A percentile compares a stretch with the other conserved stretches of the same genome.
Conservation (phyloP, 2,888 invertebrate genomes). For the Strigamia transsilvanica region DNA sequence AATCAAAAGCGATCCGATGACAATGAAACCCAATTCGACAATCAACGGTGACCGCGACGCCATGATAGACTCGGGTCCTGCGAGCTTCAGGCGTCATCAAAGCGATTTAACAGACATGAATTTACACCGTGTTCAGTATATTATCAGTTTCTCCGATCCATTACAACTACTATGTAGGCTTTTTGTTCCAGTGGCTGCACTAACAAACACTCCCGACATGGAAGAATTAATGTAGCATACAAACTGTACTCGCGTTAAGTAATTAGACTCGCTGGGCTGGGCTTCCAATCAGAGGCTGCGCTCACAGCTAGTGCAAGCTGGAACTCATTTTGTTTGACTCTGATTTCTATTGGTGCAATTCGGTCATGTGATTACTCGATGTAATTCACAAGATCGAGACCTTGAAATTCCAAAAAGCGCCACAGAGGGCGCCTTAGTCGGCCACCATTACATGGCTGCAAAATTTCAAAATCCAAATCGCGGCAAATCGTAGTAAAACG, state of each 20-base stretch:
- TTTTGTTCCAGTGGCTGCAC: constrained; percentile 14
- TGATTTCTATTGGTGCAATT: not conserved
- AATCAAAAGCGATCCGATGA: constrained; percentile 50
- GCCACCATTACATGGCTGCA: too few relatives aligned
- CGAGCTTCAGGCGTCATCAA: constrained; percentile 45
- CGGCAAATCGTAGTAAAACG: too few relatives aligned
- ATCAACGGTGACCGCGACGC: constrained; percentile 45
- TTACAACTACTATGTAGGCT: not conserved
- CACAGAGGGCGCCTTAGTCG: too few relatives aligned
- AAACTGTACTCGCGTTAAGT: constrained; percentile 17
- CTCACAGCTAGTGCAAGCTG: not conserved
- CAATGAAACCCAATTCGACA: constrained; percentile 43
- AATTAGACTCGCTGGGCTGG: constrained; percentile 37
- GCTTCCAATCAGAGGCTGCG: constrained; percentile 34
- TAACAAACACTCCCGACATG: constrained; percentile 20
- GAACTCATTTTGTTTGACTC: constrained; percentile 27
- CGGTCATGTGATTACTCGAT: not conserved
- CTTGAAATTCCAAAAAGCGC: too few relatives aligned
- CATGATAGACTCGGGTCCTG: constrained; percentile 50
- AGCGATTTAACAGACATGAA: constrained; percentile 38
- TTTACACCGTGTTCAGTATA: constrained; percentile 31
- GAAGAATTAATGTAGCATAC: constrained; percentile 5
- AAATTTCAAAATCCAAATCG: too few relatives aligned
- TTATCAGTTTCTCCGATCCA: constrained; percentile 18
- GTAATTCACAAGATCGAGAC: too few relatives aligned